Evolutionary conservation across 2,113 vertebrate species (phyloP).

Genomic region (Seriola quinqueradiata): DNA sequence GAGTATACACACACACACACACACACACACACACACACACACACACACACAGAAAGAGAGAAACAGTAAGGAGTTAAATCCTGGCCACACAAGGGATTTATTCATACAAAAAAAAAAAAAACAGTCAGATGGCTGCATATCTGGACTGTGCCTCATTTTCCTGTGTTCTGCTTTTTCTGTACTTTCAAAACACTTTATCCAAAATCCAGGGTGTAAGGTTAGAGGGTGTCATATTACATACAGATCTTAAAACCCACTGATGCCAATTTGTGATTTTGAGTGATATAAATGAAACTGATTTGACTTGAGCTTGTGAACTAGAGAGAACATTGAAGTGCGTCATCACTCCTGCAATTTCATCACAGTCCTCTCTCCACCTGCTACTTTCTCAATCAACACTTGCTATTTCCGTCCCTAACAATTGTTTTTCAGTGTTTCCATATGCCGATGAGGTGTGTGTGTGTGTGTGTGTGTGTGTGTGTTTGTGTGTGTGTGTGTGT

Average conservation of each 20-base stretch:
- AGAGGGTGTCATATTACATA: neutral
- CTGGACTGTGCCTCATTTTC: slow-evolving; percentile 3
- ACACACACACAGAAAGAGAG: neutral
- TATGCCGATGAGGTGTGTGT: slow-evolving; percentile 7
- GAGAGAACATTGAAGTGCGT: neutral
- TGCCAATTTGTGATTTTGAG: neutral
- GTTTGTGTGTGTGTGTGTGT: too few relatives aligned
- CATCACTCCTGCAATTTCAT: slow-evolving; percentile 11
- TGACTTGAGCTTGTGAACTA: slow-evolving; percentile 1
- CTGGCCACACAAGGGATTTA: slow-evolving; percentile 20
- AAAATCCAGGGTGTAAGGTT: neutral
- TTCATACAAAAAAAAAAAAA: neutral
- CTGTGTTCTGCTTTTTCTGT: slow-evolving; percentile 1
- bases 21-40: neutral
- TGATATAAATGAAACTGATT: neutral
- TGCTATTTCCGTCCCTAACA: slow-evolving; percentile 29
- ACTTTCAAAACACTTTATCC: neutral
- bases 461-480: neutral
- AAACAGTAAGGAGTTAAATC: slow-evolving; percentile 21
- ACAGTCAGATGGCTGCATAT: neutral
- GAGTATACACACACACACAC: neutral
- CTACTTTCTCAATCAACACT: slow-evolving; percentile 39
- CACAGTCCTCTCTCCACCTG: neutral
- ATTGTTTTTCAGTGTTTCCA: neutral
- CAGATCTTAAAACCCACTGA: neutral